Base-by-base conservation (phyloP, 2,113 vertebrate genomes). In the human region DNA sequence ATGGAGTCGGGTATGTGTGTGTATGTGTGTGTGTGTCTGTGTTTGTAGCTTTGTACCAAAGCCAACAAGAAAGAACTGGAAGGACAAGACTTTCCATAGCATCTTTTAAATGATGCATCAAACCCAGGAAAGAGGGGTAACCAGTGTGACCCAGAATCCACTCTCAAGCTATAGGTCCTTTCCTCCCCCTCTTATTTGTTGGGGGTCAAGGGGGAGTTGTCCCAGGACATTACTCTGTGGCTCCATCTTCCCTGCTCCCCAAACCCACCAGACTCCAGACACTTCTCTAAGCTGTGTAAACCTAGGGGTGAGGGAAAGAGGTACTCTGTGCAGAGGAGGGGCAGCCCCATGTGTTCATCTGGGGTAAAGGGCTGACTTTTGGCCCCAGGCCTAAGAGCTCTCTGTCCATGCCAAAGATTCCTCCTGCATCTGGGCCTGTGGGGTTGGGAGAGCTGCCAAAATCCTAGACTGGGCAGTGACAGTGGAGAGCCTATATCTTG, bases 331-430 rank as follows among this genome's bases (percentile, higher is more conserved):
- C 3, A 8, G 35, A 40, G 64, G 59, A 79, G 70, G 80, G 38
- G 70, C 68, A 23, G 48, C 43, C 72, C 78, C 88, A 45, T 22
- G 85, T 59, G 93, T 85, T 94, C 64, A 90, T 98, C 84, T 96
- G 40, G 92, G 94, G 84, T 45, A 97, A 98, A 98, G 95, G 87
- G 90, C 93, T 95, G 92, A 48, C 59, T 93, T 87, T 75, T 92
- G 95, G 92, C 79, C 52, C 64, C 6, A 52, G 90, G 84, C 88
- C 93, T 80, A 89, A 94, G 64, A 48, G 75, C 64, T 66, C 81
- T 91, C 66, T 89, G 40, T 82, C 70, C 66, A 8, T 72, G 75
- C 97, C 92, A 97, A 93, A 48, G 86, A 43, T 96, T 61, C 86
- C 83, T 83, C 59, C 86, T 82, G 93, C 86, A 30, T 89, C 91